Percentiles rank a stretch among this genome's conserved stretches.
Conservation (phyloP, 2,888 invertebrate species). For the Odontocolon sp. region DNA sequence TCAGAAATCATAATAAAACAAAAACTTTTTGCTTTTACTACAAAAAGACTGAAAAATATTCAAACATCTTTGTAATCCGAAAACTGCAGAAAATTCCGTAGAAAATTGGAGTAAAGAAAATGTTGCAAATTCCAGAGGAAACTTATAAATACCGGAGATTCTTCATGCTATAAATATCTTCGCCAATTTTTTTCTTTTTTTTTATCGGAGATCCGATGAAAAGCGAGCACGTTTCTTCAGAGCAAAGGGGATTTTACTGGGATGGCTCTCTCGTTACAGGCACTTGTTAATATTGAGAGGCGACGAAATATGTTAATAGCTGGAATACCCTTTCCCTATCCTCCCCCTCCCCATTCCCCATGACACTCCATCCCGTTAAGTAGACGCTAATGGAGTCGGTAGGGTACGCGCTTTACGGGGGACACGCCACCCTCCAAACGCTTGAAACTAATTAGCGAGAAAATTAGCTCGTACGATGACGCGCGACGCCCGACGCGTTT, state of each 20-base stretch:
- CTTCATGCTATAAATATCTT: no score
- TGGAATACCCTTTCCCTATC: slow-evolving; percentile 3
- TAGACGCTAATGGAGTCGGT: slow-evolving; percentile 47
- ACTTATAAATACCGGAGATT: no score
- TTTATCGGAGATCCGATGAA: no score
- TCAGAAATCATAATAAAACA: no score
- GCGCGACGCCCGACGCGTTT: slow-evolving; percentile 39
- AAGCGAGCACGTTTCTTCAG: neutral
- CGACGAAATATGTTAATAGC: slow-evolving; percentile 39
- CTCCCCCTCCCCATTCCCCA: slow-evolving; percentile 7
- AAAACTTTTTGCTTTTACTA: no score
- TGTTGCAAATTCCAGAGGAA: no score
- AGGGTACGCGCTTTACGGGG: slow-evolving; percentile 38
- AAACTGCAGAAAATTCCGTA: no score
- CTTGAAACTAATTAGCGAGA: slow-evolving; percentile 64
- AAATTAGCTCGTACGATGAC: slow-evolving; percentile 62
- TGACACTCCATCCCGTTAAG: slow-evolving; percentile 22
- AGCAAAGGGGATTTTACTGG: neutral
- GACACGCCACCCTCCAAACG: slow-evolving; percentile 56
- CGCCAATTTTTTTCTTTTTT: no score
- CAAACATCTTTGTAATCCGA: no score
- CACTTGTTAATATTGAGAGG: neutral
- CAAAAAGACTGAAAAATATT: no score
- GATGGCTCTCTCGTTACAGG: neutral
- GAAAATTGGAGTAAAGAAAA: no score